phyloP scores from a whole-genome alignment of 2,888 invertebrate species.

The Syritta pipiens region DNA sequence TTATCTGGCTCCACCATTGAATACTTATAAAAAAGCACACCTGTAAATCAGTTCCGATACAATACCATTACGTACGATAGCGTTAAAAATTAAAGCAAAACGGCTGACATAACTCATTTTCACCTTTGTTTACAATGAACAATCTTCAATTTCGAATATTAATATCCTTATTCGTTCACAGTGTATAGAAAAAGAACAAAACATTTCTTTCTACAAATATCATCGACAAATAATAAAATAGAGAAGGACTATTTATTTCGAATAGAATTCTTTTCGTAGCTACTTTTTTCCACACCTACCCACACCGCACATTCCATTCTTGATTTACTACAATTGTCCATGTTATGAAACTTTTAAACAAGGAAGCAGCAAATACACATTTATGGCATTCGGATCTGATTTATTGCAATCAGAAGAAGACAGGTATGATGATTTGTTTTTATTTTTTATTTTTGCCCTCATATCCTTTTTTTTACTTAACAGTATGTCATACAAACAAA shows the following conservation, averaged over 20 bases:
- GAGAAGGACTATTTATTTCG: constrained; percentile 32
- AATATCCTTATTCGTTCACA: constrained; percentile 16
- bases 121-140: constrained; percentile 21
- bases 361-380: constrained; percentile 63
- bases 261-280: constrained; percentile 32
- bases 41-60: not conserved
- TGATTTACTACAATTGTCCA: constrained; percentile 64
- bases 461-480: constrained; percentile 26
- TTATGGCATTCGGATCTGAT: constrained; percentile 62
- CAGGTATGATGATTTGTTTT: constrained; percentile 55
- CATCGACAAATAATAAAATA: constrained; percentile 16
- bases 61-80: constrained; percentile 5
- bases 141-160: constrained; percentile 22
- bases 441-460: constrained; percentile 5
- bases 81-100: constrained; percentile 28
- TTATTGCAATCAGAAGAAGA: constrained; percentile 64
- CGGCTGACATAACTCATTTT: constrained; percentile 26
- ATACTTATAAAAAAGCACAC: too few species aligned
- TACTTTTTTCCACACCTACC: constrained; percentile 4
- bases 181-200: not conserved
- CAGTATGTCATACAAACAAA: constrained; percentile 44
- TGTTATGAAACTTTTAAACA: constrained; percentile 61
- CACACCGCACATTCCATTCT: constrained; percentile 10
- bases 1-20: too few species aligned
- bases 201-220: not conserved